Evolutionary conservation across 2,888 invertebrate genomes (phyloP), one percentile per base, ranked within the genome.

Genomic region (Pharmacophagus antenor): DNA sequence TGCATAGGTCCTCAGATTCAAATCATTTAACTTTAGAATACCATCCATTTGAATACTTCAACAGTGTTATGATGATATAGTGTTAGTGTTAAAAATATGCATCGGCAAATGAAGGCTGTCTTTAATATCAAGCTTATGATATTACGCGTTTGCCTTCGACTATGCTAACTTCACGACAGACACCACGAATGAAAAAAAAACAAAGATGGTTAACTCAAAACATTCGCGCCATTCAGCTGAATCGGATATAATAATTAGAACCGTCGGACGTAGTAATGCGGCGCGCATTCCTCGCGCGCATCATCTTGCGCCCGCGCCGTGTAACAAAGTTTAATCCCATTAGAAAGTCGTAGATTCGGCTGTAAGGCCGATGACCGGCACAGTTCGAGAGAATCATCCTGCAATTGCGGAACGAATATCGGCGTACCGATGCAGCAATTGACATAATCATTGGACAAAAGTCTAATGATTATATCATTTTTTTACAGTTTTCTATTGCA

Each of bases 291-390:
- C 66, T 63, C 66, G 67, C 66, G 72, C 70, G 70, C 72, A 72
- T 77, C 78, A 78, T 78, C 76, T 71, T 78, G 74, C 71, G 71
- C 69, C 71, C 65, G 73, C 71, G 74, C 72, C 52, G 68, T 63
- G 72, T 72, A 76, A 72, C 74, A 71, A 79, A 78, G 70, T 82
- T 77, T 79, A 82, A 80, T 83, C 77, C 79, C 77, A 82, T 85
- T 88, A 88, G 88, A 89, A 90, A 89, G 89, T 87, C 70, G 72
- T 77, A 79, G 82, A 82, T 87, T 88, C 78, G 82, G 77, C 75
- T 68, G 65, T 65, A 73, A 69, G 84, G 79, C 74, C 85, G 76
- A 73, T 76, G 86, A 82, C 85, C 85, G 77, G 71, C 77, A 75
- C 79, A 78, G 73, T 77, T 79, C 73, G 74, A 66, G 73, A 70